phyloP scores from a whole-genome alignment of 1,140 invertebrate genomes.

The Caerostris extrusa region DNA sequence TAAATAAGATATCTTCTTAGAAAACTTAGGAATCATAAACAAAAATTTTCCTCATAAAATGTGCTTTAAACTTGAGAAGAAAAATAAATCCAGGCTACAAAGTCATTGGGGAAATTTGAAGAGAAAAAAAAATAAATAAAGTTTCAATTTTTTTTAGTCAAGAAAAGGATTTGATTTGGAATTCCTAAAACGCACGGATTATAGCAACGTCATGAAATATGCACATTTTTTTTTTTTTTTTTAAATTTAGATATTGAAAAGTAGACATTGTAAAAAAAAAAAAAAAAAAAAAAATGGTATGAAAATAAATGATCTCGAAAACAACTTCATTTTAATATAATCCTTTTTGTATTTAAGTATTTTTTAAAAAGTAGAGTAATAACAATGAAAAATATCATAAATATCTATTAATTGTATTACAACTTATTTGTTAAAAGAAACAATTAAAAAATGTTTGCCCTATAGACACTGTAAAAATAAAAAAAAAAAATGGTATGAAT shows the following conservation, averaged over 20 bases:
- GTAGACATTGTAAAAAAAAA: background rate
- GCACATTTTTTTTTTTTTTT: slow-evolving; percentile 11
- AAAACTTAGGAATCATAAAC: background rate
- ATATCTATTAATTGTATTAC: too few relatives aligned
- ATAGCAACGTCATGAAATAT: slow-evolving; percentile 10
- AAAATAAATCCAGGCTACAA: background rate
- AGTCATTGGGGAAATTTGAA: background rate
- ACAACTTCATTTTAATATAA: too few relatives aligned
- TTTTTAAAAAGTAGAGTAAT: too few relatives aligned
- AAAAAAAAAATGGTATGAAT: too few relatives aligned
- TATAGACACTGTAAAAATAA: too few relatives aligned
- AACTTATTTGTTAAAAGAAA: too few relatives aligned
- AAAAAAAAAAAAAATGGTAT: too few relatives aligned
- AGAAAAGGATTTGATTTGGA: background rate
- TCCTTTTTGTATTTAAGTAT: too few relatives aligned
- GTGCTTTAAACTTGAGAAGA: background rate
- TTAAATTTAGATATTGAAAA: background rate
- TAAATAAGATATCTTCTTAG: slow-evolving; percentile 32
- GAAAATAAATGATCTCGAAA: too few relatives aligned
- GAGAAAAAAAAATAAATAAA: background rate
- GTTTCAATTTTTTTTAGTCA: slow-evolving; percentile 8
- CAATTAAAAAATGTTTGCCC: too few relatives aligned
- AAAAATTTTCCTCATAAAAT: slow-evolving; percentile 1
- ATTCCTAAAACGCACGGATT: slow-evolving; percentile 9
- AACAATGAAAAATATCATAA: too few relatives aligned